phyloP scores from a whole-genome alignment of 2,888 invertebrate species.

The Lasioglossum lativentre region DNA sequence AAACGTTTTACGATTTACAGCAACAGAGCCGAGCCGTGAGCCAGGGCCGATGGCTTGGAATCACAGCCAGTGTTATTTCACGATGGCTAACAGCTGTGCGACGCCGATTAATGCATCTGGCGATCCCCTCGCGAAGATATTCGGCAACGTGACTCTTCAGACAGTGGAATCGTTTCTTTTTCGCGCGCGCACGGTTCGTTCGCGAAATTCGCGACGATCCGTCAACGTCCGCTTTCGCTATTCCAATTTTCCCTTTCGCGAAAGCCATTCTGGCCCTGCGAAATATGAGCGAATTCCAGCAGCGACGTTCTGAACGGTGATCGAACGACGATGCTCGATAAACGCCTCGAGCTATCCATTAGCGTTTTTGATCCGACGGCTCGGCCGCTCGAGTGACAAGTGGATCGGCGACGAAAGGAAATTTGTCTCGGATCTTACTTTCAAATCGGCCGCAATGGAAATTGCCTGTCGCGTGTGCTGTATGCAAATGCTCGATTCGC shows the following conservation, averaged over 20 bases:
- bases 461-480: neutral
- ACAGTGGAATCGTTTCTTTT: constrained; percentile 21
- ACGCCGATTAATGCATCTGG: constrained; percentile 43
- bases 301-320: constrained; percentile 32
- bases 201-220: constrained; percentile 73
- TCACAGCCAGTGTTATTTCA: constrained; percentile 31
- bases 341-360: constrained; percentile 28
- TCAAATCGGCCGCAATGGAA: neutral
- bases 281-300: constrained; percentile 14
- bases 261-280: neutral
- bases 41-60: constrained; percentile 24
- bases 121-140: constrained; percentile 18
- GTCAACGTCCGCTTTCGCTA: constrained; percentile 58
- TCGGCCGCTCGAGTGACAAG: constrained; percentile 7
- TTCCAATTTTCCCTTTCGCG: constrained; percentile 25
- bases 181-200: constrained; percentile 11
- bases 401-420: constrained; percentile 27
- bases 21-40: neutral
- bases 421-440: constrained; percentile 26
- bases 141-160: constrained; percentile 9
- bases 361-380: constrained; percentile 12
- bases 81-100: constrained; percentile 46
- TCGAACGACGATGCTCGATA: constrained; percentile 11
- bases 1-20: constrained; percentile 16
- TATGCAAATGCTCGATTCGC: neutral